A percentile compares a stretch with the other conserved stretches of the same genome.
phyloP scores from a whole-genome alignment of 2,113 vertebrate genomes.

The Sula dactylatra region DNA sequence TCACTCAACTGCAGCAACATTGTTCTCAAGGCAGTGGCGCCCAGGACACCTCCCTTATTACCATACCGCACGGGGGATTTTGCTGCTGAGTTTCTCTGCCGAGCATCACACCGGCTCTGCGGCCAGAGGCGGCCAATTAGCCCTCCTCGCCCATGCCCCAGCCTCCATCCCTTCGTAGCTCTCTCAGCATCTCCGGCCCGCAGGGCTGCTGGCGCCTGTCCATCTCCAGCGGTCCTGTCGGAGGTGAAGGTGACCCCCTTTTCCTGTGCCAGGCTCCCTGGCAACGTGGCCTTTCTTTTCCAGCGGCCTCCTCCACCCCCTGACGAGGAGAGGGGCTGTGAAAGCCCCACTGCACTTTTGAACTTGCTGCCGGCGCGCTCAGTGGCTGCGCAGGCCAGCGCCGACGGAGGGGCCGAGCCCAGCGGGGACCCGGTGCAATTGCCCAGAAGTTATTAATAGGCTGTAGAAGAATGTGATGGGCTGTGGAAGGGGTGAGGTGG shows the following conservation, averaged over 20 bases:
- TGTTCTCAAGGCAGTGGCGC: constrained; percentile 26
- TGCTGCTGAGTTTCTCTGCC: not conserved
- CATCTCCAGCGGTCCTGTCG: not conserved
- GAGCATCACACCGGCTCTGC: not conserved
- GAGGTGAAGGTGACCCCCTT: constrained; percentile 55
- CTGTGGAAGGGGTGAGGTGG: not conserved
- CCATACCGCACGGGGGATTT: not conserved
- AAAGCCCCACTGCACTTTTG: constrained; percentile 65
- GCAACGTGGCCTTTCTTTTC: constrained; percentile 51
- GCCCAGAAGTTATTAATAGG: constrained; percentile 72
- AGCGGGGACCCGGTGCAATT: constrained; percentile 63
- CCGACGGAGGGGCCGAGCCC: constrained; percentile 23
- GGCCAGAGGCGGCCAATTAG: not conserved
- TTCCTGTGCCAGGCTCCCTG: constrained; percentile 59
- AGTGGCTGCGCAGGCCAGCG: constrained; percentile 34
- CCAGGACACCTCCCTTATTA: constrained; percentile 47
- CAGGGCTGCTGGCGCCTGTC: constrained; percentile 3
- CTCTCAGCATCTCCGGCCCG: not conserved
- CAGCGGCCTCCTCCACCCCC: constrained; percentile 52
- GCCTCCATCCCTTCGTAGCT: not conserved
- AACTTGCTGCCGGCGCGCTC: constrained; percentile 56
- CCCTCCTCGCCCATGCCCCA: not conserved
- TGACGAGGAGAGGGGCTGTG: constrained; percentile 30
- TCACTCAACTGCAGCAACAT: constrained; percentile 64
- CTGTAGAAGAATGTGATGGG: constrained; percentile 57